Evolutionary conservation across 2,888 invertebrate species (phyloP), one percentile per base, ranked within the genome.

Genomic region (Odontocolon sp.): DNA sequence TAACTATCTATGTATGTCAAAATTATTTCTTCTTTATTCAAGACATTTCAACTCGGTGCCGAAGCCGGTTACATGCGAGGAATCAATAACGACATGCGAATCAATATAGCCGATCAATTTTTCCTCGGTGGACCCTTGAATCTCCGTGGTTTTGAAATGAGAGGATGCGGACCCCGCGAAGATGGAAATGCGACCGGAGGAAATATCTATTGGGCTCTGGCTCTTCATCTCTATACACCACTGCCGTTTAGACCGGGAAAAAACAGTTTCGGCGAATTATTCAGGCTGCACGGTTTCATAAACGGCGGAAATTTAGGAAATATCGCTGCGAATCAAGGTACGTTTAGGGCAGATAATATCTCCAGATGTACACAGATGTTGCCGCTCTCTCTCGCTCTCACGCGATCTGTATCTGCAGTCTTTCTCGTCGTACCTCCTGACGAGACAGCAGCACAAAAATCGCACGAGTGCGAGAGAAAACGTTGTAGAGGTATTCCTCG

Each of bases 121-220:
- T 97, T 95, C 91, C 91, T 98, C 50, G 99, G 99, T 2, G 99
- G 99, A 0, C 97, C 99, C 0, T 91, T 96, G 78, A 94, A 95
- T 42, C 87, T 99, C 21, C 92, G 99, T 79, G 99, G 99, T 9
- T 99, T 99, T 91, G 93, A 94, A 69, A 93, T 94, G 90, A 93
- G 96, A 79, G 97, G 98, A n/a, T 94, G 96, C 23, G 98, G 98
- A 0, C 97, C 98, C 0, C 95, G 96, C 77, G 91, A 93, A 28
- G 96, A 97, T 80, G 95, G 95, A 64, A 94, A 94, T 85, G 93
- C 95, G 2, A 89, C 95, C 0, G 97, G 97, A 1, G 95, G 95
- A 3, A 93, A 94, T 87, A 93, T 95, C 42, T 98, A 95, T 91
- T 98, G 98, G 96, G 94, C 96, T 9, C 92, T 94, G 1, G 98